These are phyloP conservation scores for Lophius americanus DNA, from an alignment of 2,797 vertebrate genomes.

Conservation along the genomic window DNA sequence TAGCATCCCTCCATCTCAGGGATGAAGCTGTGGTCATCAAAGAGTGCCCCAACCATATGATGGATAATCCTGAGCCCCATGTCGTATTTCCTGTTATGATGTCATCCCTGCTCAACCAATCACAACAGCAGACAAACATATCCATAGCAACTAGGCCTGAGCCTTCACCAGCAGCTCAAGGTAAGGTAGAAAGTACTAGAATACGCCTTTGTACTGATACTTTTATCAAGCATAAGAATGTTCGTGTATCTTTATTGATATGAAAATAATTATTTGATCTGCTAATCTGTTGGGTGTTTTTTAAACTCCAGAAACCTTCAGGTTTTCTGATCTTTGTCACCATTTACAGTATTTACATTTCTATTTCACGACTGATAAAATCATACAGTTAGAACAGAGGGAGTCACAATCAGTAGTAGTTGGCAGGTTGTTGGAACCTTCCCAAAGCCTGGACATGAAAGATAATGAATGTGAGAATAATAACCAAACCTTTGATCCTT, in stretches of 20 bases:
- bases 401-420: no score
- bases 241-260: background rate
- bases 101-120: conserved; percentile 77
- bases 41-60: conserved; percentile 82
- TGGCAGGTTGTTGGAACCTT: no score
- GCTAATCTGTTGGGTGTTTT: no score
- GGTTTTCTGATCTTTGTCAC: no score
- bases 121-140: conserved; percentile 76
- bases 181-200: conserved; percentile 47
- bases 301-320: no score
- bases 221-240: background rate
- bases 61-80: conserved; percentile 84
- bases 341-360: no score
- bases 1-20: conserved; percentile 85
- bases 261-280: no score
- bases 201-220: background rate
- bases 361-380: no score
- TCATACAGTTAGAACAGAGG: no score
- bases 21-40: conserved; percentile 83
- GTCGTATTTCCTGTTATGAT: conserved; percentile 79
- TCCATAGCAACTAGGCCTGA: conserved; percentile 72
- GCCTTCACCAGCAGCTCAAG: conserved; percentile 61
- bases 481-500: no score
- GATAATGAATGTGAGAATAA: no score
- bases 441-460: no score